phyloP scores from a whole-genome alignment of 2,113 vertebrate genomes.

The Tragelaphus imberbis region DNA sequence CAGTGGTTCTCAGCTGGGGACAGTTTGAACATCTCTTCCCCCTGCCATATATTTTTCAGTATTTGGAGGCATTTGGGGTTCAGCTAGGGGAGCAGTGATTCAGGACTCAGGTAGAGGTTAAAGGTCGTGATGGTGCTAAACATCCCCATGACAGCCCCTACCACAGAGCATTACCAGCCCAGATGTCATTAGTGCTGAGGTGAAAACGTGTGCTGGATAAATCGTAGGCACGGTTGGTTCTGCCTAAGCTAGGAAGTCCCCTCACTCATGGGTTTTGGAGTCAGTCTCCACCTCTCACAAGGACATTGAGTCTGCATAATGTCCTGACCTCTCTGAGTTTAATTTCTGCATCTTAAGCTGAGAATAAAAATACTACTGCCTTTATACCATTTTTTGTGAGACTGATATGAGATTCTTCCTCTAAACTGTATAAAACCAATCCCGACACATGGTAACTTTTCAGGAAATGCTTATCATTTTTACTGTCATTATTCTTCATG shows the following conservation, averaged over 20 bases:
- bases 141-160: background rate
- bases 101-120: background rate
- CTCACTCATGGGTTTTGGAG: background rate
- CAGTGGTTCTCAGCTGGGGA: background rate
- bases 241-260: no score
- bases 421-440: background rate
- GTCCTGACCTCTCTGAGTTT: background rate
- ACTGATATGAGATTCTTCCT: background rate
- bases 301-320: background rate
- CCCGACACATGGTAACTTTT: background rate
- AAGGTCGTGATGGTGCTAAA: background rate
- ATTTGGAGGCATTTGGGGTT: background rate
- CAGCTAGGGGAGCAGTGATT: fast-evolving
- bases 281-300: background rate
- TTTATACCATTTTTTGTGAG: background rate
- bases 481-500: background rate
- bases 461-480: background rate
- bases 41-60: background rate
- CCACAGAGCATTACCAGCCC: background rate
- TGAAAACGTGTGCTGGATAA: background rate
- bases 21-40: background rate
- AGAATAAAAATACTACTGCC: background rate
- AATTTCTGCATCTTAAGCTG: background rate
- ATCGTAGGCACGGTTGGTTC: fast-evolving
- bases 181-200: background rate